Base-by-base conservation (phyloP, 2,888 invertebrate genomes). In the Nomada flava region DNA sequence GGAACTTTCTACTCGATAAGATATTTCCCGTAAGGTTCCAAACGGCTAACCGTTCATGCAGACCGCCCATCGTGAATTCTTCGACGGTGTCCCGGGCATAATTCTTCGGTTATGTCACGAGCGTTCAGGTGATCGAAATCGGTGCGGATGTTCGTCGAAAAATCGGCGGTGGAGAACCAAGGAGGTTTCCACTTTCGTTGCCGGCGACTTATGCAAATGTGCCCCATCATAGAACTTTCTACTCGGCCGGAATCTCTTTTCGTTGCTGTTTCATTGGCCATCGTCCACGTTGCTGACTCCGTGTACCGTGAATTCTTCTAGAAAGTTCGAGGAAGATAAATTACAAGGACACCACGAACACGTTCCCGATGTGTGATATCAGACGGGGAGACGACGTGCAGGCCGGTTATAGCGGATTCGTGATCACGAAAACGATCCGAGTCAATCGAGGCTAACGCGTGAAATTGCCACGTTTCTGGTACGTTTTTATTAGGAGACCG, bases 381-480 rank as follows among this genome's bases (percentile, higher is more conserved):
- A n/a, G 68, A 80, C 65, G 13, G 47, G 1, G 60, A 65, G 20
- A 71, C 71, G 75, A 63, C 75, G 79, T 5, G 44, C 65, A 15
- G 70, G 69, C 75, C 55, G 72, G 77, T 59, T 79, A 59, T 57
- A 79, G 71, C 73, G 71, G 83, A 71, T 79, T 86, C 84, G 79
- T 72, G 82, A 76, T 82, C 82, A 76, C 76, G 83, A 83, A 82
- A 83, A 83, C 82, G 82, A 82, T 82, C 82, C 72, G 72, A 82
- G 82, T 82, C 82, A 55, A 82, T 82, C 82, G 82, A 83, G 83
- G 72, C 83, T 82, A 82, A 83, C 83, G 83, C 83, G 82, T 83
- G 77, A 83, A 83, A 83, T 83, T 77, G 77, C 77, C 77, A 67
- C 68, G 77, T 83, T 77, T 77, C 83, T 82, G 82, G 76, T 75